Evolutionary conservation across 92 coral and sea anemone genomes (phyloP).

Genomic region (Pocillopora meandrina): DNA sequence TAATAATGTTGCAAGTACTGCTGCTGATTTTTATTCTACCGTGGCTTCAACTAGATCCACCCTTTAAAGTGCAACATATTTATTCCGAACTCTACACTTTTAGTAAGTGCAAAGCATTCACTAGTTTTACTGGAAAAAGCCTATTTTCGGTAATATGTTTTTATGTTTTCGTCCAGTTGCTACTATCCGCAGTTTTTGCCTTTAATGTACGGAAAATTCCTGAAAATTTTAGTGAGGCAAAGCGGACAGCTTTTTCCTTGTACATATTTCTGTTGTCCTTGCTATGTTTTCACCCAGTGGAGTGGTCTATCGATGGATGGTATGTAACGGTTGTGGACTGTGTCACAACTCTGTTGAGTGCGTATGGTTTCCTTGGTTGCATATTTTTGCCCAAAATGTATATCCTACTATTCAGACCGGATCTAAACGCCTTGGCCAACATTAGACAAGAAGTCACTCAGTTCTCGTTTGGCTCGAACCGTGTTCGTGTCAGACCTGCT

Average conservation of each 20-base stretch:
- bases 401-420: neutral
- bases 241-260: neutral
- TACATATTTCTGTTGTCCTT: neutral
- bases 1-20: neutral
- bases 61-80: neutral
- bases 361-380: neutral
- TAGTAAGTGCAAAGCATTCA: slow-evolving; percentile 44
- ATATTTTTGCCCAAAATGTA: neutral
- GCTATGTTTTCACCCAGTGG: neutral
- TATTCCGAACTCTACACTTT: slow-evolving; percentile 41
- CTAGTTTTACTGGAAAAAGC: slow-evolving; percentile 25
- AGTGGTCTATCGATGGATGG: neutral
- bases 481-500: neutral
- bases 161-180: slow-evolving; percentile 47
- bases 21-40: slow-evolving; percentile 3
- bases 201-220: slow-evolving; percentile 43
- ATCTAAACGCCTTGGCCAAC: neutral
- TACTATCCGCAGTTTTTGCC: slow-evolving; percentile 61
- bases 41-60: slow-evolving; percentile 70
- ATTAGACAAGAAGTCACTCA: neutral
- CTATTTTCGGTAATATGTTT: slow-evolving; percentile 41
- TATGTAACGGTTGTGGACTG: slow-evolving; percentile 3
- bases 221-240: neutral
- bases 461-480: neutral
- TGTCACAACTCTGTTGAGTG: slow-evolving; percentile 8